A percentile compares a stretch with the other conserved stretches of the same genome.
Evolutionary conservation across 2,888 invertebrate species (phyloP).

Genomic region (Macrosoma leucophasiata): DNA sequence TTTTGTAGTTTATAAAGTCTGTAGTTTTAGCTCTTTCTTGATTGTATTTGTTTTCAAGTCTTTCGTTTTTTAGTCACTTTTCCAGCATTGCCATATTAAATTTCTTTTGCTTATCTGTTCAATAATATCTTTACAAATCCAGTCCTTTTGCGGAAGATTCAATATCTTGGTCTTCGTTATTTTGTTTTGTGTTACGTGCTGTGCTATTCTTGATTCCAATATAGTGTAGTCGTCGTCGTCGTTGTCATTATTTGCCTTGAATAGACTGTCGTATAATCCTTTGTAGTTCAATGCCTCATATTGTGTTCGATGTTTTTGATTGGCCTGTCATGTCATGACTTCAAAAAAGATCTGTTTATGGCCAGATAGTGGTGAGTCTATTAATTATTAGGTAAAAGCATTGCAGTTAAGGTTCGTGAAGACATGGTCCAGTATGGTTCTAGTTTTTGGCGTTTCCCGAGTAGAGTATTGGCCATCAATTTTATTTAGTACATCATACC

Average conservation of each 20-base stretch:
- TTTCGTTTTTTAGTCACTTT: constrained; percentile 4
- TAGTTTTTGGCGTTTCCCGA: constrained; percentile 14
- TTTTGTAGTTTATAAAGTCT: constrained; percentile 1
- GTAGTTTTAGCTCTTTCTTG: constrained; percentile 1
- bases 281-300: constrained; percentile 6
- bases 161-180: constrained; percentile 9
- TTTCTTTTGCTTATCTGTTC: constrained; percentile 19
- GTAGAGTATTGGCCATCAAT: not conserved
- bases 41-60: not conserved
- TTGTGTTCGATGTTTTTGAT: not conserved
- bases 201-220: not conserved
- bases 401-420: constrained; percentile 18
- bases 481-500: not conserved
- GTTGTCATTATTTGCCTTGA: not conserved
- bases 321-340: not conserved
- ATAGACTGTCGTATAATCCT: constrained; percentile 6
- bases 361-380: constrained; percentile 25
- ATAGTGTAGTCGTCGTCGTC: not conserved
- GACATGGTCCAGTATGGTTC: constrained; percentile 23
- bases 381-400: constrained; percentile 10
- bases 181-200: constrained; percentile 1
- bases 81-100: constrained; percentile 12
- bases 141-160: constrained; percentile 13
- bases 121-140: constrained; percentile 23
- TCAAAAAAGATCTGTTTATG: constrained; percentile 24